phyloP scores from a whole-genome alignment of 2,888 invertebrate species.

The Cheilosia impressa region DNA sequence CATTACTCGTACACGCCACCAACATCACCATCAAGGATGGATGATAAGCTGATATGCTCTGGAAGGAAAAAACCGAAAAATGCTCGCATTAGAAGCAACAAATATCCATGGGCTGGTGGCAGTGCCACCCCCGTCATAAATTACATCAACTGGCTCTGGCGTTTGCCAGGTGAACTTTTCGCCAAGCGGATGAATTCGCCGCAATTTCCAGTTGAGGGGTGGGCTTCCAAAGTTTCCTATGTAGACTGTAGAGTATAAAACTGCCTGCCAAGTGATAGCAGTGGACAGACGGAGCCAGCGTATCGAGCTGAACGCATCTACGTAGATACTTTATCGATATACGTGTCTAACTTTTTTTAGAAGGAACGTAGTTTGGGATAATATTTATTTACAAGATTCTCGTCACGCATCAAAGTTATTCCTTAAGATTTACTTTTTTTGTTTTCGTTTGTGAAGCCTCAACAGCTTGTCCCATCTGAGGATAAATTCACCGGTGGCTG shows the following conservation, averaged over 20 bases:
- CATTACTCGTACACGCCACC: conserved; percentile 54
- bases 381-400: conserved; percentile 5
- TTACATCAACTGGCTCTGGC: conserved; percentile 39
- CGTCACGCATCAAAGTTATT: conserved; percentile 33
- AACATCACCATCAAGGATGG: conserved; percentile 47
- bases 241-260: conserved; percentile 27
- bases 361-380: not conserved
- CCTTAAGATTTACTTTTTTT: not conserved
- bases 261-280: not conserved
- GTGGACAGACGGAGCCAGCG: conserved; percentile 21
- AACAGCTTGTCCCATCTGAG: not conserved
- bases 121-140: conserved; percentile 45
- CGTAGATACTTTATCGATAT: not conserved
- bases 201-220: conserved; percentile 31
- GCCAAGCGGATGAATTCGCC: conserved; percentile 57
- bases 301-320: not conserved
- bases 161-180: conserved; percentile 58
- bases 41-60: conserved; percentile 71
- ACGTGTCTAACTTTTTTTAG: not conserved
- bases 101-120: conserved; percentile 43
- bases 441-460: not conserved
- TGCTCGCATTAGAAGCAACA: conserved; percentile 66
- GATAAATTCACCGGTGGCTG: not conserved
- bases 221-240: conserved; percentile 42
- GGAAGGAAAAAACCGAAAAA: conserved; percentile 57